A percentile compares a stretch with the other conserved stretches of the same genome.
phyloP scores from a whole-genome alignment of 2,113 vertebrate genomes.

The Mustela nigripes region DNA sequence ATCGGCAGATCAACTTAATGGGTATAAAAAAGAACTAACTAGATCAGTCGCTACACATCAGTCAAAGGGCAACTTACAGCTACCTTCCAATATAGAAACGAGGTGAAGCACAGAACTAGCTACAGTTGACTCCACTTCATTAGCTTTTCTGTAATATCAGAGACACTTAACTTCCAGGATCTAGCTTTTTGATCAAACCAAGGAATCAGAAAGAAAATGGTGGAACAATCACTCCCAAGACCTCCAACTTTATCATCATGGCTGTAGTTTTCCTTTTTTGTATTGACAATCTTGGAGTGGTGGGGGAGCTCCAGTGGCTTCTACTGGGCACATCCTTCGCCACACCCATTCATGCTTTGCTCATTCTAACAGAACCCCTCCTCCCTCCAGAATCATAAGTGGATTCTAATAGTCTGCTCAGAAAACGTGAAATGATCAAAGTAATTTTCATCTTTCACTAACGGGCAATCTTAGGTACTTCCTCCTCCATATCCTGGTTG shows the following conservation, averaged over 20 bases:
- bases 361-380: background rate
- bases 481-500: background rate
- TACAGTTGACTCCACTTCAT: background rate
- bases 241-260: background rate
- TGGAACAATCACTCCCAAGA: background rate
- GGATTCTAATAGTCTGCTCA: background rate
- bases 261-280: background rate
- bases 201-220: background rate
- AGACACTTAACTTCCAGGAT: background rate
- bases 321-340: background rate
- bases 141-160: background rate
- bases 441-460: background rate
- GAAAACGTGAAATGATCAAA: background rate
- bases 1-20: background rate
- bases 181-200: background rate
- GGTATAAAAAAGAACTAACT: background rate
- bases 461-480: background rate
- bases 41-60: background rate
- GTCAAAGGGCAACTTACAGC: background rate
- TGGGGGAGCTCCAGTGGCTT: background rate
- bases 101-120: background rate
- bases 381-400: background rate
- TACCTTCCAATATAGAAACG: background rate
- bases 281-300: background rate
- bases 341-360: background rate